phyloP scores from a whole-genome alignment of 1,140 invertebrate genomes.

The Ceratina calcarata region DNA sequence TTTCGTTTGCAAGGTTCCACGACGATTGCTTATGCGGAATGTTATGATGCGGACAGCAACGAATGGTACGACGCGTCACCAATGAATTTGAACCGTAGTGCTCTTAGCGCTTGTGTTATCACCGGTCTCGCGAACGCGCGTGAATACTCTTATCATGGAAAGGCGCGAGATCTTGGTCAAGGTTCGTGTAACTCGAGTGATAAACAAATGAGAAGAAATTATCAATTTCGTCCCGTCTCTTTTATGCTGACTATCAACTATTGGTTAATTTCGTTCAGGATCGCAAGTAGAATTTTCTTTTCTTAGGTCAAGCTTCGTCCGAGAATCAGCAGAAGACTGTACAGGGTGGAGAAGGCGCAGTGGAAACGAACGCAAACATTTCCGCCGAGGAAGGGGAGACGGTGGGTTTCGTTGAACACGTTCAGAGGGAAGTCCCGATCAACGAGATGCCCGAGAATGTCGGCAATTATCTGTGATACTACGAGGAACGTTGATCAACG shows the following conservation, averaged over 20 bases:
- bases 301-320: constrained; percentile 58
- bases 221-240: background rate
- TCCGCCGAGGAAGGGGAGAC: constrained; percentile 35
- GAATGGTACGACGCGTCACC: constrained; percentile 86
- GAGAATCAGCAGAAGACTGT: constrained; percentile 56
- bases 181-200: constrained; percentile 24
- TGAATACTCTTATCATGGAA: constrained; percentile 83
- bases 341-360: constrained; percentile 57
- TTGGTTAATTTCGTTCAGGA: background rate
- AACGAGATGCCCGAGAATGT: constrained; percentile 57
- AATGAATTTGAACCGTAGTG: constrained; percentile 89
- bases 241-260: background rate
- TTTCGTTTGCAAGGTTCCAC: constrained; percentile 73
- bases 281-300: background rate
- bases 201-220: too few relatives aligned
- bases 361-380: constrained; percentile 39
- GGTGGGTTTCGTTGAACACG: constrained; percentile 18
- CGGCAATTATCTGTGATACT: constrained; percentile 34
- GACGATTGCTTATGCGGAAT: constrained; percentile 86
- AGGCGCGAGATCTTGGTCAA: constrained; percentile 66
- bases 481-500: background rate
- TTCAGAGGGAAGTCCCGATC: constrained; percentile 23
- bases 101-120: constrained; percentile 91
- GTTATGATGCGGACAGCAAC: constrained; percentile 85
- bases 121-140: constrained; percentile 88